Base-by-base conservation (phyloP, 2,797 vertebrate species). In the Fundulus diaphanus region DNA sequence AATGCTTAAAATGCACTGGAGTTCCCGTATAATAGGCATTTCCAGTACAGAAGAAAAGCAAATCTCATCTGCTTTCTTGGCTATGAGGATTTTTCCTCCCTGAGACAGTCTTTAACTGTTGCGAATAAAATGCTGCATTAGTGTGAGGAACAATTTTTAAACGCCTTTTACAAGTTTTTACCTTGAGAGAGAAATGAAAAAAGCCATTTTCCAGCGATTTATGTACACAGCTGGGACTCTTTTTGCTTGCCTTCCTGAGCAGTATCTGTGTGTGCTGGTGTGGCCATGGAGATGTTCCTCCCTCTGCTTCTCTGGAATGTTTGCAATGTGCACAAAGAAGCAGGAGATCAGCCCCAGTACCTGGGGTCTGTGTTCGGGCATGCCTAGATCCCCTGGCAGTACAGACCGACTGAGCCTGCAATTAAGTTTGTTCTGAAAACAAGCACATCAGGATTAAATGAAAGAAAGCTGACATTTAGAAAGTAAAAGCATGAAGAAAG, bases 261-360 rank as follows among this genome's bases (percentile, higher is more conserved):
- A 84, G 82, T 86, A 63, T 68, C 72, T 88, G 82, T 77, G 73
- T 76, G 82, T 44, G 37, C 68, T 65, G 70, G 73, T 66, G 86
- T 91, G 85, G 92, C 90, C 81, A 91, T 91, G 90, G 90, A 90
- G 90, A 93, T 92, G 91, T 93, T 92, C 90, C 87, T 90, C 85
- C 92, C 89, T 90, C 80, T 61, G 81, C 87, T 93, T 83, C 88
- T 90, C 86, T 87, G 94, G 95, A 94, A 94, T 95, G 94, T 92
- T 85, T 90, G 91, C 90, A 87, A 92, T 94, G 91, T 81, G 78
- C 51, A 82, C 86, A 84, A 83, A 90, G 76, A 83, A 48, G 70
- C 79, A 69, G 79, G 85, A 83, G 89, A 84, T 85, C 79, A 29
- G 71, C 80, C 77, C 3, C 51, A 85, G 82, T 89, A 93, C 90